Conservation (phyloP, 2,113 vertebrate genomes). For the Atherinomorus stipes region DNA sequence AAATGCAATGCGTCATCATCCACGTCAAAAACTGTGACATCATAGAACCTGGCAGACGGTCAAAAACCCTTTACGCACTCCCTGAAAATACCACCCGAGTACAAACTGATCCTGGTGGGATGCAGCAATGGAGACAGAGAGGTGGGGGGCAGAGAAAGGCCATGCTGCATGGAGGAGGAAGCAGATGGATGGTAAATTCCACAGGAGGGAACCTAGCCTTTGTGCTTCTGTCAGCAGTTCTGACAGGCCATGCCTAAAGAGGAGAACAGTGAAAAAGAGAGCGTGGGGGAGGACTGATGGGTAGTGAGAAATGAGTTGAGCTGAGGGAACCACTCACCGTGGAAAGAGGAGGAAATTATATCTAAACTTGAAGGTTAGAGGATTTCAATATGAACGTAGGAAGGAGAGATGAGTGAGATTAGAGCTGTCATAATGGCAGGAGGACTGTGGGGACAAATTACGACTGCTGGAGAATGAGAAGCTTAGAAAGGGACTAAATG, state of each 20-base stretch:
- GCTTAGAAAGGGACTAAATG: conserved; percentile 44
- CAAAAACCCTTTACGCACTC: conserved; percentile 17
- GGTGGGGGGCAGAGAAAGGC: not conserved
- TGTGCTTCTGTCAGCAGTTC: conserved; percentile 67
- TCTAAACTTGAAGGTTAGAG: conserved; percentile 23
- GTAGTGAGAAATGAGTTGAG: conserved; percentile 46
- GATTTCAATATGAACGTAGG: not conserved
- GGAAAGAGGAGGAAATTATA: conserved; percentile 5
- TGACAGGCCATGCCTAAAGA: conserved; percentile 41
- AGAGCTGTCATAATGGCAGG: conserved; percentile 10
- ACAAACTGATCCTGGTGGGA: conserved; percentile 5
- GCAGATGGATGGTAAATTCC: conserved; percentile 60
- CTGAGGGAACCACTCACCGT: conserved; percentile 36
- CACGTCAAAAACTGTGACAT: conserved; percentile 48
- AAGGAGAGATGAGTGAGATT: conserved; percentile 36
- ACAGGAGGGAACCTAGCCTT: conserved; percentile 53
- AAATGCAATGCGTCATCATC: conserved; percentile 56
- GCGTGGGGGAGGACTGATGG: conserved; percentile 16
- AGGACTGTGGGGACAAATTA: conserved; percentile 37
- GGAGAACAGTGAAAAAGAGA: conserved; percentile 20
- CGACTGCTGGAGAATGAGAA: conserved; percentile 6
- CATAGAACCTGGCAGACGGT: conserved; percentile 27
- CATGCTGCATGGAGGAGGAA: conserved; percentile 36
- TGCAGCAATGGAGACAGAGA: not conserved
- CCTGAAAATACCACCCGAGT: not conserved